Base-by-base conservation (phyloP, 2,888 invertebrate species). In the Trichacis sp. region DNA sequence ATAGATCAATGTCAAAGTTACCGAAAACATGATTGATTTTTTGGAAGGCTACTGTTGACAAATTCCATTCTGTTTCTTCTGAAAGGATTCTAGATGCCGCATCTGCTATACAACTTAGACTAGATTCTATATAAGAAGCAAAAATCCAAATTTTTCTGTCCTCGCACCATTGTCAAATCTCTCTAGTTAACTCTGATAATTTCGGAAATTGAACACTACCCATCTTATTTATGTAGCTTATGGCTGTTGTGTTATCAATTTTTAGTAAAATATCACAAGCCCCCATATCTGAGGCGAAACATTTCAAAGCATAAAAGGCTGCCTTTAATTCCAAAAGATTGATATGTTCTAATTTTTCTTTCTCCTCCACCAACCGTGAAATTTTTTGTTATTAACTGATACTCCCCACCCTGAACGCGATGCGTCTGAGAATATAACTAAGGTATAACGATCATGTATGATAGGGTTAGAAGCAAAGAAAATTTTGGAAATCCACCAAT, bases 1-100 rank as follows among this genome's bases (percentile, higher is more conserved):
- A 77, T 6, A 74, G 52, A 47, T 77, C 73, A 24, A 71, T 72
- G 5, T 73, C 69, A 12, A 68, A 69, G 18, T 53, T 46, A 8
- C 59, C 74, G 45, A 65, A 74, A 57, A 52, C 56, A 59, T 49
- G 38, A 24, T 46, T 47, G 47, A 68, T 43, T 52, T 47, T 12
- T 14, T 65, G 18, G 30, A 49, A 68, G 2, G 62, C 67, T 36
- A 50, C 52, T 6, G 48, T 30, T 11, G 65, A 48, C 45, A 65
- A 42, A 54, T 64, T 55, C 55, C 60, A 64, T 51, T 68, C 68
- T 1, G 52, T 57, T 17, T 68, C 64, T 1, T 24, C 3, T 2
- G 51, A 36, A 8, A 46, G 33, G 5, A 20, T 43, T 42, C 64
- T 33, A 2, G 58, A 68, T 52, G 54, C 20, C 12, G 4, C 36